Conservation (phyloP, 2,113 vertebrate genomes). For the Corydoras maculifer region DNA sequence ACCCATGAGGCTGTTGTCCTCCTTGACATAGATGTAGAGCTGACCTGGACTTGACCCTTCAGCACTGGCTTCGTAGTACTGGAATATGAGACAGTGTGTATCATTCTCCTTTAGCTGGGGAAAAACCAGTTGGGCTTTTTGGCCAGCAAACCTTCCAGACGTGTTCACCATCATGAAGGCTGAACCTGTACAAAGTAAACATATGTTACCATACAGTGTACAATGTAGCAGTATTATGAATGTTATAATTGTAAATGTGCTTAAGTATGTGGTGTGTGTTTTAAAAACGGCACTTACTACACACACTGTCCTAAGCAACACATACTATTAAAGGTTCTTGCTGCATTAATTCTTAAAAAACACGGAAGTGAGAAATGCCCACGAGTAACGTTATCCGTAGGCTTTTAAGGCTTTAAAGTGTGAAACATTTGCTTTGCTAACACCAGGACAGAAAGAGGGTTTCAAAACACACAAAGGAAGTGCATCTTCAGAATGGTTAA, state of each 20-base stretch:
- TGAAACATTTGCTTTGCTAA: conserved; percentile 35
- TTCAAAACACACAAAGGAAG: conserved; percentile 31
- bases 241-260: neutral
- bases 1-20: conserved; percentile 83
- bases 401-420: conserved; percentile 11
- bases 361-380: conserved; percentile 2
- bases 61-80: conserved; percentile 79
- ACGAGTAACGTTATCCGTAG: conserved; percentile 5
- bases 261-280: neutral
- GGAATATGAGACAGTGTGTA: conserved; percentile 90
- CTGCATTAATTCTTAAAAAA: neutral
- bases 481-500: conserved; percentile 31
- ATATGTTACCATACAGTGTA: neutral
- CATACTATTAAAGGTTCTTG: neutral
- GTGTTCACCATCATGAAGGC: conserved; percentile 89
- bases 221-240: neutral
- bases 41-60: conserved; percentile 71
- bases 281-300: conserved; percentile 7
- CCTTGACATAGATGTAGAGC: conserved; percentile 84
- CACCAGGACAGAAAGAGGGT: conserved; percentile 11
- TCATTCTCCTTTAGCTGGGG: conserved; percentile 91
- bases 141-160: conserved; percentile 70
- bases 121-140: conserved; percentile 79
- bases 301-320: conserved; percentile 28
- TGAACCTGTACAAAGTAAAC: conserved; percentile 61